phyloP scores from a whole-genome alignment of 2,797 vertebrate species.

The Enteromius argenteus region DNA sequence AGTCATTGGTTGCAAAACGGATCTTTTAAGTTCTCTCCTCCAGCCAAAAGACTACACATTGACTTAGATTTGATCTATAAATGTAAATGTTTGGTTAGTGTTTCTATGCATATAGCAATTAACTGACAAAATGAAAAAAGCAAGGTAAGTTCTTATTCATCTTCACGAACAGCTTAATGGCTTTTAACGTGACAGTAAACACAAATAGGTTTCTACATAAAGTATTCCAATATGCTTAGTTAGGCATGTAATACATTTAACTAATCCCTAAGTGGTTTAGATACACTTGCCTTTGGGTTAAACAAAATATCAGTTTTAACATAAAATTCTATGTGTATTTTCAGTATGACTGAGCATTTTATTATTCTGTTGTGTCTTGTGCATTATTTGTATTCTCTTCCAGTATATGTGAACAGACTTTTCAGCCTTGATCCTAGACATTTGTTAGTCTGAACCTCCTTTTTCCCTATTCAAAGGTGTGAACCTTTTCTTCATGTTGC shows the following conservation, averaged over 20 bases:
- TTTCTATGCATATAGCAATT: background rate
- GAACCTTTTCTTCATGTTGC: constrained; percentile 78
- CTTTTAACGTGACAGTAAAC: constrained; percentile 13
- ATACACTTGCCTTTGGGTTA: background rate
- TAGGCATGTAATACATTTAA: constrained; percentile 57
- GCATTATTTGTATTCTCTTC: constrained; percentile 60
- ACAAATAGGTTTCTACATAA: constrained; percentile 40
- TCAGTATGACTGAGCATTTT: background rate
- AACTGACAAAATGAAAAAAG: background rate
- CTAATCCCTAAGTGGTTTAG: constrained; percentile 1
- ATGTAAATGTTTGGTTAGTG: background rate
- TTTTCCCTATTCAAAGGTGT: constrained; percentile 67
- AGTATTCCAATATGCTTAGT: constrained; percentile 61
- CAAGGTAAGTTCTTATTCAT: background rate
- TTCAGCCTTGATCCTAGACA: constrained; percentile 46
- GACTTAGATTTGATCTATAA: background rate
- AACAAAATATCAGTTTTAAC: background rate
- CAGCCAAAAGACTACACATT: background rate
- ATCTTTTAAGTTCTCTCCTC: constrained; percentile 15
- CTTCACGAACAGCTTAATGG: constrained; percentile 37
- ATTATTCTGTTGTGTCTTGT: constrained; percentile 11
- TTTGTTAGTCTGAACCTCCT: constrained; percentile 45
- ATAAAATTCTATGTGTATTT: background rate
- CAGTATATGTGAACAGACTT: constrained; percentile 64
- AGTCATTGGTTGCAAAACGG: constrained; percentile 33